phyloP scores from a whole-genome alignment of 2,888 invertebrate species.

The Hirtodrosophila histrioides region DNA sequence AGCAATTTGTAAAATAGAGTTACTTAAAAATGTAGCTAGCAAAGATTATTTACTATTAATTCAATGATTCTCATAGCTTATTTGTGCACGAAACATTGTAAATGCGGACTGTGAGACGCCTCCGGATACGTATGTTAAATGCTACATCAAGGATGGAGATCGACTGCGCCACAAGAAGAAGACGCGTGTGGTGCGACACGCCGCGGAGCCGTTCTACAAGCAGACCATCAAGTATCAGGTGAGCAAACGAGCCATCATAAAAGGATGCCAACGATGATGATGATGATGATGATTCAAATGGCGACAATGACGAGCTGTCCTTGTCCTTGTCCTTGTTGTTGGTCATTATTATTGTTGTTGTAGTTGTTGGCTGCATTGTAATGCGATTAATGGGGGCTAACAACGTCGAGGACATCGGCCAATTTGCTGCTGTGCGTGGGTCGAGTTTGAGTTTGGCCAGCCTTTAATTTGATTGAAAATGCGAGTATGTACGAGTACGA shows the following conservation, averaged over 20 bases:
- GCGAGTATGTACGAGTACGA: no score
- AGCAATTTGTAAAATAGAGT: no score
- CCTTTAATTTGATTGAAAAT: slow-evolving; percentile 10
- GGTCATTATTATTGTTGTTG: not conserved
- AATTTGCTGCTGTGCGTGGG: slow-evolving; percentile 29
- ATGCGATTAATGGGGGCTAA: slow-evolving; percentile 61
- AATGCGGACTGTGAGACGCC: slow-evolving; percentile 89
- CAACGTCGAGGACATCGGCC: slow-evolving; percentile 8
- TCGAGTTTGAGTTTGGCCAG: not conserved
- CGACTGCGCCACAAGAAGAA: slow-evolving; percentile 96
- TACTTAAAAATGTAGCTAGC: not conserved
- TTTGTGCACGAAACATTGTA: slow-evolving; percentile 89
- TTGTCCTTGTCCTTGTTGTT: slow-evolving; percentile 12
- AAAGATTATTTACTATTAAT: no score
- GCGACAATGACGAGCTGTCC: slow-evolving; percentile 16
- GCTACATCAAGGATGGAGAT: slow-evolving; percentile 94
- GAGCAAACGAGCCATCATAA: slow-evolving; percentile 43
- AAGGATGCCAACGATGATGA: slow-evolving; percentile 14
- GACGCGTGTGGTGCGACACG: slow-evolving; percentile 92
- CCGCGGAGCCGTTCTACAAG: slow-evolving; percentile 93
- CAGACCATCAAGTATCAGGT: slow-evolving; percentile 94
- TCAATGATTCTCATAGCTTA: slow-evolving; percentile 84
- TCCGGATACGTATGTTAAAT: slow-evolving; percentile 96
- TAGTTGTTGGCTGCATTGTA: slow-evolving; percentile 44
- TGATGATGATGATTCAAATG: slow-evolving; percentile 21